Evolutionary conservation across 2,888 invertebrate species (phyloP), one percentile per base, ranked within the genome.

Genomic region (Lottia scabra): DNA sequence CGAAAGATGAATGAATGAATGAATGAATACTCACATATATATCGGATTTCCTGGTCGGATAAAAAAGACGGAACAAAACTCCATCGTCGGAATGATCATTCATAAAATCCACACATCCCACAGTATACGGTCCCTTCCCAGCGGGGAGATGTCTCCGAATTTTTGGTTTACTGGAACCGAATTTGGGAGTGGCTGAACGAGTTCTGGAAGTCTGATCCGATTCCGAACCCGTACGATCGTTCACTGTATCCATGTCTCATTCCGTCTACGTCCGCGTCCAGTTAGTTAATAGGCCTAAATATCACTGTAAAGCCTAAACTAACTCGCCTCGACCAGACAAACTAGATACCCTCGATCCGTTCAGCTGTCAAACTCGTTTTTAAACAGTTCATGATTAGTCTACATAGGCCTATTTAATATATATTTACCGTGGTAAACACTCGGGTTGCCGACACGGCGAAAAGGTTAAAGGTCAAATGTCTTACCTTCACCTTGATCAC

Each of bases 31-130:
- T 88, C 88, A 91, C 91, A 76, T 89, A 83, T 67, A 90, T 87
- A 70, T 90, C 87, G 67, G 89, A 87, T 63, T 88, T 85, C 70
- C 90, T 85, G 5, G 92, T 91, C 3, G 93, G 93, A 84, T 93
- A 93, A 85, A 91, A 93, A 2, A 93, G 77, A 67, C 93, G 86
- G 77, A 92, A 87, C 80, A 93, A 92, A 30, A 91, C 84, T 12
- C 92, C 92, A 15, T 90, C 86, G 80, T 90, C 88, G 12, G 90
- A 87, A 81, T 91, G 91, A 72, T 90, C 91, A 48, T 91, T 88
- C 92, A 92, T 92, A 30, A 93, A 84, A 87, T 93, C 93, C 45
- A 91, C 86, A 80, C 92, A 92, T 68, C 92, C 93, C 44, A 93
- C 92, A 62, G 91, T 87, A 85, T 90, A 91, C 1, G 90, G 90